Percentiles rank a stretch among this genome's conserved stretches.
Conservation (phyloP, 2,888 invertebrate genomes). For the Branchellion lobata region DNA sequence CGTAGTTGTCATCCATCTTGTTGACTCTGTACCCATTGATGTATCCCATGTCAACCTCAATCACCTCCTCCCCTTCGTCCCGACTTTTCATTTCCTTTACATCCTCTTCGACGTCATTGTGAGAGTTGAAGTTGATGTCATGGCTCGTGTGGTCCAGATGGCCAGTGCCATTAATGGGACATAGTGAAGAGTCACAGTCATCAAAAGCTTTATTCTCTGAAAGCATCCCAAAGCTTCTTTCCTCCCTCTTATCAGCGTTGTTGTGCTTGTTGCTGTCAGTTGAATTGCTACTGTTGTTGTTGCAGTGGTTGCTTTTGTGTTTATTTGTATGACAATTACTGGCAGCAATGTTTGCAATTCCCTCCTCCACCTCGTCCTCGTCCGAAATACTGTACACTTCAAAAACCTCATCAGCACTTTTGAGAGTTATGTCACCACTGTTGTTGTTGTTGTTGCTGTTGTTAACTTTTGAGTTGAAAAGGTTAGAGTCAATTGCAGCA, state of each 20-base stretch:
- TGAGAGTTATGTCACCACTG: neutral
- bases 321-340: neutral
- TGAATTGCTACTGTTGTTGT: neutral
- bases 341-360: neutral
- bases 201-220: too few relatives aligned
- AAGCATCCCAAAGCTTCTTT: neutral
- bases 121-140: too few relatives aligned
- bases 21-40: neutral
- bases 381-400: constrained; percentile 40
- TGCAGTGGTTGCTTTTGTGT: neutral
- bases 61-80: neutral
- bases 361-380: neutral
- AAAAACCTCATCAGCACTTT: constrained; percentile 11
- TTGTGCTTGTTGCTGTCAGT: neutral
- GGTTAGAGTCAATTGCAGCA: constrained; percentile 25
- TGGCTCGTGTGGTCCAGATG: too few relatives aligned
- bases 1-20: neutral
- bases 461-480: neutral
- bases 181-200: too few relatives aligned
- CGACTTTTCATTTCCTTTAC: neutral
- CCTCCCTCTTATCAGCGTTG: neutral
- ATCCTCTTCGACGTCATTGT: neutral
- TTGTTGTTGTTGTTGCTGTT: neutral
- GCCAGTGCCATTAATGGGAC: too few relatives aligned
- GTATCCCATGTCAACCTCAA: constrained; percentile 5